Evolutionary conservation across 1,140 invertebrate species (phyloP), one percentile per base, ranked within the genome.

Genomic region (Solenopsis fugax): DNA sequence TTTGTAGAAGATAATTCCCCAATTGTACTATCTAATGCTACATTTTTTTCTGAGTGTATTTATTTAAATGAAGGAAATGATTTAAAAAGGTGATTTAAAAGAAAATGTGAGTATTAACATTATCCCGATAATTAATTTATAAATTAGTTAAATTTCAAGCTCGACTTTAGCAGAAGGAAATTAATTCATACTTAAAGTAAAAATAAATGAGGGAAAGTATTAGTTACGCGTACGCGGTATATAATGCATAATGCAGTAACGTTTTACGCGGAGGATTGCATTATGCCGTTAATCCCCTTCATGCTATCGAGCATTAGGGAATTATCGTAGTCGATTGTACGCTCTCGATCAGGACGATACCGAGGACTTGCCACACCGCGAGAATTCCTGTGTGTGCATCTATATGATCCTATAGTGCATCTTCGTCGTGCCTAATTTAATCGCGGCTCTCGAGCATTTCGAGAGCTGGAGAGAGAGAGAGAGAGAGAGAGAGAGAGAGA

Each of bases 401-500:
- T 29, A 29, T 29, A 29, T 2, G 29, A 29, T 29, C 29, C 29
- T 29, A 29, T 37, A 71, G 65, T 52, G 37, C 67, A 50, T 54
- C 54, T 78, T 75, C 58, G 48, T 62, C 73, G 21, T 80, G 76
- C 67, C 69, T 88, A 87, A 86, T 88, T 86, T 60, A 73, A 88
- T 88, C 75, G 50, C 37, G 48, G n/a, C n/a, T 50, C 21, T 52
- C 24, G 29, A 52, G 41, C 34, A 86, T 88, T 80, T 58, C 87
- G 75, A 50, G 67, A 56, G 41, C 69, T 34, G 5, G 50, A 13
- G 21, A 58, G 18, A 10, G 50, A 13, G 21, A 58, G 18, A 10
- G 50, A 13, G 21, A 58, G 18, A 10, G 50, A 13, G 21, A 58
- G 18, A 29, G 29, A 29, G 29, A 29, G 29, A 10, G 50, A 13